Percentiles rank a stretch among this genome's conserved stretches.
These are phyloP conservation scores for Crotophaga sulcirostris DNA, from an alignment of 2,113 vertebrate species.

Conservation along the genomic window DNA sequence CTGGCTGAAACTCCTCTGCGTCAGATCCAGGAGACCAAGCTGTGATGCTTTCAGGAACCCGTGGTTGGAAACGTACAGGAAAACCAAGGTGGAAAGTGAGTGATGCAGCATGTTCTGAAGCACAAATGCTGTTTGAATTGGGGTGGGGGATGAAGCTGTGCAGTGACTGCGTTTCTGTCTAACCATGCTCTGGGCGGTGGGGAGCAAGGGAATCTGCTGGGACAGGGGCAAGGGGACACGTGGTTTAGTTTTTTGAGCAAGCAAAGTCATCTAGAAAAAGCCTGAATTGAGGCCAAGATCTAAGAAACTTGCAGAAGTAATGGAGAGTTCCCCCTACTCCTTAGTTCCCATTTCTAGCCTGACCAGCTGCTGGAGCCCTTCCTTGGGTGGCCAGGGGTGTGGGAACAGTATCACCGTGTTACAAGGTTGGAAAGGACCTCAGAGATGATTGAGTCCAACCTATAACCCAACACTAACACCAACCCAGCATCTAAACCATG, in stretches of 20 bases:
- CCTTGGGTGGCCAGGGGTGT: too few species aligned
- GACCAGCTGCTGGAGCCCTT: background rate
- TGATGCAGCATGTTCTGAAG: fast-evolving
- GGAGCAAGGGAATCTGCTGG: background rate
- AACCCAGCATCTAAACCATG: too few species aligned
- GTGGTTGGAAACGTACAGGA: fast-evolving
- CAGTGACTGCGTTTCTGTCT: fast-evolving
- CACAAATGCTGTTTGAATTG: background rate
- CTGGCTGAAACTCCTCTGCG: background rate
- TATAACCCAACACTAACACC: too few species aligned
- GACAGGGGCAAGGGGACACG: fast-evolving
- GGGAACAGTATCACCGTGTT: too few species aligned
- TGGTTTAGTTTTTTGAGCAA: background rate
- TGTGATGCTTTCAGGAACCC: background rate
- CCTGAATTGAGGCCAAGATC: background rate
- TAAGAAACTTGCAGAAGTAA: background rate
- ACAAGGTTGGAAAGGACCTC: too few species aligned
- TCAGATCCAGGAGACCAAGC: fast-evolving
- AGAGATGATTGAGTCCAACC: too few species aligned
- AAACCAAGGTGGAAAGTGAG: background rate
- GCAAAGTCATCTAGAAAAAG: background rate
- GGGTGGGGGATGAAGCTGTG: background rate
- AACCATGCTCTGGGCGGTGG: fast-evolving
- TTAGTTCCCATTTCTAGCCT: background rate
- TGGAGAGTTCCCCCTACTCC: fast-evolving